These are phyloP conservation scores for Hyposoter dolosus DNA, from an alignment of 2,888 invertebrate genomes.

Conservation along the genomic window DNA sequence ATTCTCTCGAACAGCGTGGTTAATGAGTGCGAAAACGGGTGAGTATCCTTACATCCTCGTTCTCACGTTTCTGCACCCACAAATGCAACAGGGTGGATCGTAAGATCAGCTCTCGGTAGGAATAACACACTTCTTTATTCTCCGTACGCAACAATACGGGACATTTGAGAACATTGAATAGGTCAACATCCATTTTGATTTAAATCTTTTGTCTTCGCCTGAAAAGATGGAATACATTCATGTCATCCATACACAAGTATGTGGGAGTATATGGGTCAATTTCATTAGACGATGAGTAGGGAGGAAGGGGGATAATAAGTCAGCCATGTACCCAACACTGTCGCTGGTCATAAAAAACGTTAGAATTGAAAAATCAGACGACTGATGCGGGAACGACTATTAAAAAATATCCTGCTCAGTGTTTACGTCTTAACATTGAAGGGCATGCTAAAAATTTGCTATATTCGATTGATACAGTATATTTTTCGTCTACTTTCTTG, in stretches of 20 bases:
- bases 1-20: constrained; percentile 69
- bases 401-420: constrained; percentile 1
- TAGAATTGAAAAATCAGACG: neutral
- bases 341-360: neutral
- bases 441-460: neutral
- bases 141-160: neutral
- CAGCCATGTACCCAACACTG: neutral
- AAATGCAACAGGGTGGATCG: constrained; percentile 50
- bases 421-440: neutral
- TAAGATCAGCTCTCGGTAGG: constrained; percentile 22
- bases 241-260: too few relatives aligned
- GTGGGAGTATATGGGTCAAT: too few relatives aligned
- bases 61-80: constrained; percentile 15
- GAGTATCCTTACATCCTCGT: constrained; percentile 53
- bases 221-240: too few relatives aligned
- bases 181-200: neutral
- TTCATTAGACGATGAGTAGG: too few relatives aligned
- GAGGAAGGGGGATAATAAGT: too few relatives aligned
- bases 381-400: neutral
- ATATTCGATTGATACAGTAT: neutral
- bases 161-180: neutral
- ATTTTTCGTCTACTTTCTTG: constrained; percentile 64
- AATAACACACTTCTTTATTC: constrained; percentile 1
- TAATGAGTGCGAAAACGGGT: constrained; percentile 72
- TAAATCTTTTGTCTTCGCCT: too few relatives aligned